Conservation (phyloP, 2,888 invertebrate species). For the Steromphala cineraria region DNA sequence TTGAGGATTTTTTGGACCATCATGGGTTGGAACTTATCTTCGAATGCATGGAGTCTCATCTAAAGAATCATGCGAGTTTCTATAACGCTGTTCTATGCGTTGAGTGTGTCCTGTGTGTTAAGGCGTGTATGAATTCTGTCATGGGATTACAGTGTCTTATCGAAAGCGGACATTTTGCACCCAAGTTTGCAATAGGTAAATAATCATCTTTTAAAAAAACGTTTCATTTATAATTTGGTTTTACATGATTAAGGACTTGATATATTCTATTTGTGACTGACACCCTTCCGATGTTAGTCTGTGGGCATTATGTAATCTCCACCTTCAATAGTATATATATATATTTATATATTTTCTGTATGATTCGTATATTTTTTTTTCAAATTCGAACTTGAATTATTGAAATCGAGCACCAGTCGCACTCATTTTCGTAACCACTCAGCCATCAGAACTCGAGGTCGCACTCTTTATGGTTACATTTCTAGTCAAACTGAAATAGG, state of each 20-base stretch:
- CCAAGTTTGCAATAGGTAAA: constrained; percentile 87
- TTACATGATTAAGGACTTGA: not conserved
- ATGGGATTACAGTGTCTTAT: constrained; percentile 95
- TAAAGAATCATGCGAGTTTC: constrained; percentile 48
- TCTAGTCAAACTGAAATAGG: too few relatives aligned
- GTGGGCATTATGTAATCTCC: too few relatives aligned
- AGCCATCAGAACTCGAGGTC: too few relatives aligned
- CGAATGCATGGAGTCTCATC: constrained; percentile 57
- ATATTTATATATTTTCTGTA: too few relatives aligned
- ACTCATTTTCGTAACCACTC: too few relatives aligned
- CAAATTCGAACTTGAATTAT: too few relatives aligned
- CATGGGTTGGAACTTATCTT: constrained; percentile 63
- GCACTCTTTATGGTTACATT: too few relatives aligned
- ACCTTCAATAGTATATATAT: too few relatives aligned
- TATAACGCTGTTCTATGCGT: constrained; percentile 58
- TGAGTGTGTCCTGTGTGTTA: constrained; percentile 71
- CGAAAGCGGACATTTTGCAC: constrained; percentile 92
- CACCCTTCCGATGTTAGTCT: not conserved
- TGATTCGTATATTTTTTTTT: too few relatives aligned
- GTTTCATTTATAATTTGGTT: not conserved
- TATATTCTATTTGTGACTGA: not conserved
- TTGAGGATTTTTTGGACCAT: constrained; percentile 67
- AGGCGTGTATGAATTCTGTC: constrained; percentile 86
- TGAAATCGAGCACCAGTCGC: too few relatives aligned
- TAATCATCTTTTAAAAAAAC: not conserved